Percentiles rank a stretch among this genome's conserved stretches.
Evolutionary conservation across 2,888 invertebrate species (phyloP).

Genomic region (Drosophila subsilvestris): DNA sequence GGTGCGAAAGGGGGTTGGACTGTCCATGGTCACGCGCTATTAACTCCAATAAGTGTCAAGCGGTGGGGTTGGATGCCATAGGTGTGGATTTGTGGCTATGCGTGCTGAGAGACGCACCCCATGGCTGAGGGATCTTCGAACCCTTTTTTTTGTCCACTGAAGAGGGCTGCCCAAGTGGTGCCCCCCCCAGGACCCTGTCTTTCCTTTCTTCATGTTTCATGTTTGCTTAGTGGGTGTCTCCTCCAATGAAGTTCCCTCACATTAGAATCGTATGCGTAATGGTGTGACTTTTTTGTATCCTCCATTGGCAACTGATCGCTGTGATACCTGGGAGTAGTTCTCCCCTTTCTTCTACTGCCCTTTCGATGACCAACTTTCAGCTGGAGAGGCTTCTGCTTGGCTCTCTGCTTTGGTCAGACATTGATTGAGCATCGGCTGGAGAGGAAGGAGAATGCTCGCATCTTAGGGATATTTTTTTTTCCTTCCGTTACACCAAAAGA

Average conservation of each 20-base stretch:
- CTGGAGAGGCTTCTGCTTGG: not conserved
- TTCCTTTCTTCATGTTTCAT: too few relatives aligned
- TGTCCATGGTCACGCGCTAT: conserved; percentile 62
- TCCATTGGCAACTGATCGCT: not conserved
- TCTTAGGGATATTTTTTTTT: not conserved
- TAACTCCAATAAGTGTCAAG: conserved; percentile 49
- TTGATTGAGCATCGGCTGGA: not conserved
- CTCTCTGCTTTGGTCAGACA: not conserved
- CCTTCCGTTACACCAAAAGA: conserved; percentile 14
- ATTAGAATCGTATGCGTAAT: too few relatives aligned
- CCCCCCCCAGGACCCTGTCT: not conserved
- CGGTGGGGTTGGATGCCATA: conserved; percentile 1
- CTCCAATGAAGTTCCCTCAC: too few relatives aligned
- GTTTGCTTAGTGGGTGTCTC: too few relatives aligned
- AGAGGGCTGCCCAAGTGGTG: too few relatives aligned
- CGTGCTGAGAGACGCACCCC: not conserved
- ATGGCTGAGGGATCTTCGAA: not conserved
- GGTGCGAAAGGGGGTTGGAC: conserved; percentile 65
- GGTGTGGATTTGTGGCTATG: conserved; percentile 29
- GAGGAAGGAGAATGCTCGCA: not conserved
- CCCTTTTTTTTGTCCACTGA: too few relatives aligned
- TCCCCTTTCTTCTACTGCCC: not conserved
- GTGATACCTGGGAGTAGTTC: not conserved
- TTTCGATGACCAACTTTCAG: not conserved
- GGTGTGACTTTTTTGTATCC: too few relatives aligned